Evolutionary conservation across 2,113 vertebrate genomes (phyloP), one percentile per base, ranked within the genome.

Genomic region (Peromyscus maniculatus): DNA sequence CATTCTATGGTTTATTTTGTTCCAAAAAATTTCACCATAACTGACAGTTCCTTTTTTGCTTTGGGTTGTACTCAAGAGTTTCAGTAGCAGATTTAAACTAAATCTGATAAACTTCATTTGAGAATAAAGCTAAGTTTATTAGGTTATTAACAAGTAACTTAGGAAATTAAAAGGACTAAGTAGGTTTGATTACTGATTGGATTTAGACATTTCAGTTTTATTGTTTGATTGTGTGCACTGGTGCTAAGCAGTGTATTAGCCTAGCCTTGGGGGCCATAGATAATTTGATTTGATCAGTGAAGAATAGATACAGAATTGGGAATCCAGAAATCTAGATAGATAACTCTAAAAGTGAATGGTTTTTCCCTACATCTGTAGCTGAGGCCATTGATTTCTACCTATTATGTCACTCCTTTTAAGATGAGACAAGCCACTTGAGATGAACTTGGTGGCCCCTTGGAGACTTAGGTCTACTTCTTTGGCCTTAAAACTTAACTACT

Each of bases 71-170:
- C 59, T 80, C 57, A 31, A 72, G 43, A 86, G 24, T 1, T 90
- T 95, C 36, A 89, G 13, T 87, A 64, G 39, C 49, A 95, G 67
- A 69, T 55, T 82, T 89, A 95, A 69, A 74, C 12, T 39, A 84
- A 87, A 90, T 87, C 10, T 87, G 52, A 78, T 83, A 74, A 88
- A 92, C 13, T 83, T 87, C 17, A 43, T 7, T 36, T 95, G 93
- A 96, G 92, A 95, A 94, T 92, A 96, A 96, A 94, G 52, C 57
- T 64, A 89, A 33, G 33, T 94, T 88, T 74, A 90, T 66, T 92
- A 46, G 83, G 43, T 91, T 87, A 71, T 39, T 79, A 52, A 36
- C 21, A 92, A 78, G 36, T 89, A 93, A 57, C 59, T 66, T 72
- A n/a, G 62, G 80, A 95, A 91, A n/a, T 89, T 74, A 74, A 66